phyloP scores from a whole-genome alignment of 35 echinoderm and acorn worm species.

The Heliocidaris tuberculata region DNA sequence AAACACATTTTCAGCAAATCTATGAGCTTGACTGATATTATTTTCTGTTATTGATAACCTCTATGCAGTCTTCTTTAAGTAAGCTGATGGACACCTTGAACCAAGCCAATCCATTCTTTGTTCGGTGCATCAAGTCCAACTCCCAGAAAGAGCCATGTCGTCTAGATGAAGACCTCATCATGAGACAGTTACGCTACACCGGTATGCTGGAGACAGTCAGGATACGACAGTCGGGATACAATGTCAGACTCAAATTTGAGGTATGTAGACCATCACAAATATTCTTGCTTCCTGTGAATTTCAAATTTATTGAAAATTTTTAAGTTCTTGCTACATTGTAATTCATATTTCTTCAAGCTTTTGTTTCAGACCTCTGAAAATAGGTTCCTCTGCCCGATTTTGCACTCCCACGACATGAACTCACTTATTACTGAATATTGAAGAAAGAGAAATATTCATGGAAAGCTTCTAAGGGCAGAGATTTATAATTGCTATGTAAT shows the following conservation, averaged over 20 bases:
- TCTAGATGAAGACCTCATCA: conserved; percentile 81
- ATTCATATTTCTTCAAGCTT: no score
- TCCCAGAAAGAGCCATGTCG: conserved; percentile 85
- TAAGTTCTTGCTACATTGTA: background rate
- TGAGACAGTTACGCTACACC: conserved; percentile 93
- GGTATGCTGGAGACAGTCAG: conserved; percentile 96
- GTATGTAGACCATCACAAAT: conserved; percentile 10
- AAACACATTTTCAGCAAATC: no score
- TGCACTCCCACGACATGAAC: no score
- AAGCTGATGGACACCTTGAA: conserved; percentile 98
- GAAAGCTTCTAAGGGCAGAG: no score
- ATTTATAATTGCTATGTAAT: no score
- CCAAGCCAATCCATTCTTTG: conserved; percentile 96
- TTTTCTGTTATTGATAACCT: no score
- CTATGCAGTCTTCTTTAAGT: conserved; percentile 70
- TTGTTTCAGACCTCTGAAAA: no score
- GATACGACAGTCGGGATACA: conserved; percentile 95
- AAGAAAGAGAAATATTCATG: no score
- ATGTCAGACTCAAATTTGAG: conserved; percentile 96
- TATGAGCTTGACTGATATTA: no score
- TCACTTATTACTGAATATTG: no score
- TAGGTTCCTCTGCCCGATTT: no score
- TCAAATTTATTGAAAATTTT: background rate
- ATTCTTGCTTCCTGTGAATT: background rate
- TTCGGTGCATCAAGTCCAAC: conserved; percentile 98